Conservation (phyloP, 1,140 invertebrate genomes). For the Dendrolimus kikuchii region DNA sequence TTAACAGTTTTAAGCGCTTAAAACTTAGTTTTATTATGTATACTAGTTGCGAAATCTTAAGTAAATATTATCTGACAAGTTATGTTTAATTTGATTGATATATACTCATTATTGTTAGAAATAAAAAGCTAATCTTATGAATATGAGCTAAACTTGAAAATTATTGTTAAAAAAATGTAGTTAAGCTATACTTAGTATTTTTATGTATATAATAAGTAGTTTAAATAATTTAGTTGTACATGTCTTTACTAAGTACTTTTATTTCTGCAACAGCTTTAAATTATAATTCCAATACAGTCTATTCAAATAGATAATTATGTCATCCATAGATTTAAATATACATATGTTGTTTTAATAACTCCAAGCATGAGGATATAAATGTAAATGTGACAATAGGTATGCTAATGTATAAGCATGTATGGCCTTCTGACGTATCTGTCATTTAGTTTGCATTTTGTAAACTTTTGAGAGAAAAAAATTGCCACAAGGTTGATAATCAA, state of each 20-base stretch:
- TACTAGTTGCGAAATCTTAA: too few species aligned
- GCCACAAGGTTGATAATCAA: slow-evolving; percentile 69
- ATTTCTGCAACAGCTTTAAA: not conserved
- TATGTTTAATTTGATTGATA: slow-evolving; percentile 1
- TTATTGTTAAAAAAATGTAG: slow-evolving; percentile 23
- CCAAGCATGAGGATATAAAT: slow-evolving; percentile 10
- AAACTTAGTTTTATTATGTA: too few species aligned
- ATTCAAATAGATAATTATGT: too few species aligned
- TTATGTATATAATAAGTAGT: slow-evolving; percentile 10
- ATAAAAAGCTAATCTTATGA: slow-evolving; percentile 65
- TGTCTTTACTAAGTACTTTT: not conserved
- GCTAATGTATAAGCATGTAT: slow-evolving; percentile 43
- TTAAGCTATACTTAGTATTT: slow-evolving; percentile 12
- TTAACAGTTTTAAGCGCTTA: too few species aligned
- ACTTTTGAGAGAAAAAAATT: slow-evolving; percentile 65
- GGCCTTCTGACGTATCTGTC: slow-evolving; percentile 23
- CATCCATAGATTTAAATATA: too few species aligned
- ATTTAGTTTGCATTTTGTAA: slow-evolving; percentile 53
- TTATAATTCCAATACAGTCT: not conserved
- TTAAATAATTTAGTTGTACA: not conserved
- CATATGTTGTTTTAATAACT: too few species aligned
- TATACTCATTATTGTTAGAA: slow-evolving; percentile 12
- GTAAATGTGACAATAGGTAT: slow-evolving; percentile 51
- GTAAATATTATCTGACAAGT: too few species aligned
- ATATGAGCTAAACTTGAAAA: slow-evolving; percentile 55